These are phyloP conservation scores for Anoplophora glabripennis DNA, from an alignment of 1,140 invertebrate genomes.

Conservation along the genomic window DNA sequence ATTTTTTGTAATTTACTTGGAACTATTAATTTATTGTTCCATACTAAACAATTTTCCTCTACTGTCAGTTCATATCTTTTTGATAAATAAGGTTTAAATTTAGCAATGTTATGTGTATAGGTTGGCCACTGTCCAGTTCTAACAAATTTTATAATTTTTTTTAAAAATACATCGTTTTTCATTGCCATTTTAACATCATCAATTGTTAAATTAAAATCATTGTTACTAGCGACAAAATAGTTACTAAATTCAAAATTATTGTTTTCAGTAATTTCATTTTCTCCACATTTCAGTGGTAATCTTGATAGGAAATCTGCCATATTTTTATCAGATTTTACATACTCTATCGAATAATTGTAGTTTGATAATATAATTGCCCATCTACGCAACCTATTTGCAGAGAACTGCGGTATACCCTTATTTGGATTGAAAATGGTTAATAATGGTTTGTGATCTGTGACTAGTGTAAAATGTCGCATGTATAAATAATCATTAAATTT, in stretches of 20 bases:
- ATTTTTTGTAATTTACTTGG: slow-evolving; percentile 3
- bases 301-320: neutral
- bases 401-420: slow-evolving; percentile 15
- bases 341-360: neutral
- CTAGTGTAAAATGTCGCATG: neutral
- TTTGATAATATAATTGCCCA: slow-evolving; percentile 3
- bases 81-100: slow-evolving; percentile 5
- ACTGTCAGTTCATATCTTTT: neutral
- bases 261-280: neutral
- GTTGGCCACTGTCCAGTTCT: too few relatives aligned
- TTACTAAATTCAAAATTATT: too few relatives aligned
- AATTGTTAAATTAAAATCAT: too few relatives aligned
- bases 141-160: too few relatives aligned
- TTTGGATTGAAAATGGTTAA: slow-evolving; percentile 4
- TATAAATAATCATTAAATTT: slow-evolving; percentile 25
- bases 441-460: neutral
- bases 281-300: neutral
- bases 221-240: too few relatives aligned
- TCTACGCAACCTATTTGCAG: neutral
- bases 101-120: too few relatives aligned
- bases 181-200: too few relatives aligned
- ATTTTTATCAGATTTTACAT: neutral
- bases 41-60: slow-evolving; percentile 9
- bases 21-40: slow-evolving; percentile 13
- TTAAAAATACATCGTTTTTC: too few relatives aligned